Evolutionary conservation across 2,113 vertebrate species (phyloP).

Genomic region (Leucosticte australis): DNA sequence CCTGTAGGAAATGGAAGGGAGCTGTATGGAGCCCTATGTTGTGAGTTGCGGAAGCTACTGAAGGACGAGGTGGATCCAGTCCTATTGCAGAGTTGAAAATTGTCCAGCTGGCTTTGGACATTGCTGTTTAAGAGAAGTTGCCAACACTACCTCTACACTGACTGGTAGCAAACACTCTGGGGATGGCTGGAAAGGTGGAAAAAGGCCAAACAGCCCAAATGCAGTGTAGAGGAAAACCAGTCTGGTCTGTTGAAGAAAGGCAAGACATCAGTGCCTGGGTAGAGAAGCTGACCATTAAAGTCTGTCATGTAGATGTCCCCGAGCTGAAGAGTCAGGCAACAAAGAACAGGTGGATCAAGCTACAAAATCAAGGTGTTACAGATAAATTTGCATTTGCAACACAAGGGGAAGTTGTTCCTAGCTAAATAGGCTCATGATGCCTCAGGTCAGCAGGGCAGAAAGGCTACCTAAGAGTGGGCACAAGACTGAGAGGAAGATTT

Average conservation of each 20-base stretch:
- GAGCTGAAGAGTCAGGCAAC: neutral
- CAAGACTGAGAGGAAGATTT: neutral
- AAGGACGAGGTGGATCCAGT: neutral
- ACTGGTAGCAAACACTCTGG: neutral
- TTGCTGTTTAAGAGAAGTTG: neutral
- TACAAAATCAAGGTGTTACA: neutral
- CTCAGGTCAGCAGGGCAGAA: neutral
- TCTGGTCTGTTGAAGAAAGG: neutral
- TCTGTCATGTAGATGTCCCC: neutral
- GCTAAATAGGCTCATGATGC: neutral
- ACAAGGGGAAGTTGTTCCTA: neutral
- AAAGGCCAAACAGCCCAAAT: neutral
- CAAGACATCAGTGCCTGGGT: too few relatives aligned
- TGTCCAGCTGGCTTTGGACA: neutral
- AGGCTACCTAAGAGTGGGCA: neutral
- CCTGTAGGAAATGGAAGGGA: neutral
- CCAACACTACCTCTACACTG: neutral
- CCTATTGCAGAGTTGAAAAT: neutral
- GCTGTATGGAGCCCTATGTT: neutral
- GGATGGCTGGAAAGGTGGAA: neutral
- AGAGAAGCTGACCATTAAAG: neutral
- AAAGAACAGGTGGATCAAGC: neutral
- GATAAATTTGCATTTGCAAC: neutral
- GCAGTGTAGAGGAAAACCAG: neutral
- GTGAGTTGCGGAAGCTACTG: neutral